Evolutionary conservation across 2,888 invertebrate genomes (phyloP).

Genomic region (Ligdia adustata): DNA sequence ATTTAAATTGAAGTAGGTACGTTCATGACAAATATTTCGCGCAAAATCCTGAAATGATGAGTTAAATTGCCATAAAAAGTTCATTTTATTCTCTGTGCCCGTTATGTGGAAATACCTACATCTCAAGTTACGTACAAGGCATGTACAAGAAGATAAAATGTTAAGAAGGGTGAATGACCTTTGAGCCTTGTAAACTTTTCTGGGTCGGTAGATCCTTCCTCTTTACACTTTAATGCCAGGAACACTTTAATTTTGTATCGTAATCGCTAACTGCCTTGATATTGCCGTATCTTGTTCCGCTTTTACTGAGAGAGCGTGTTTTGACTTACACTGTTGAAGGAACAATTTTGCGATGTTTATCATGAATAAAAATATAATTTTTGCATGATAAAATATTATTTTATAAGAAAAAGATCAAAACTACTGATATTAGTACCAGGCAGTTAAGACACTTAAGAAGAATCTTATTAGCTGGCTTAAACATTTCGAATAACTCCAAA

Average conservation of each 20-base stretch:
- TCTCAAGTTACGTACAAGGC: constrained; percentile 20
- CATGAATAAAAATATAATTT: too few species aligned
- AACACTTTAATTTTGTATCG: constrained; percentile 19
- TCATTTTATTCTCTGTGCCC: constrained; percentile 23
- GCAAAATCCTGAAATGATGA: constrained; percentile 27
- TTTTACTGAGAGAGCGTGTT: neutral
- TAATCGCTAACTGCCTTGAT: constrained; percentile 5
- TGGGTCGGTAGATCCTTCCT: constrained; percentile 10
- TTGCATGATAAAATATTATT: too few species aligned
- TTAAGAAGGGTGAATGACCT: constrained; percentile 16
- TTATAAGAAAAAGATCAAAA: too few species aligned
- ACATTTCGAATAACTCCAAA: too few species aligned
- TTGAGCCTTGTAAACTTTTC: constrained; percentile 5
- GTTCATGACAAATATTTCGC: too few species aligned
- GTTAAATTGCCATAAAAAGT: constrained; percentile 29
- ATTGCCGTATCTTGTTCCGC: constrained; percentile 9
- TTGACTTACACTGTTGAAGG: neutral
- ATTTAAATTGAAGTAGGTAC: too few species aligned
- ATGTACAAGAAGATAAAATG: constrained; percentile 7
- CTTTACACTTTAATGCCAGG: constrained; percentile 13
- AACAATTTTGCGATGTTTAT: too few species aligned
- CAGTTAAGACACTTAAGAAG: too few species aligned
- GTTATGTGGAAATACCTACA: constrained; percentile 20
- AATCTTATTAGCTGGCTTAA: too few species aligned
- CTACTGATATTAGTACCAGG: too few species aligned